Evolutionary conservation across 2,113 vertebrate species (phyloP), one percentile per base, ranked within the genome.

Genomic region (Oncorhynchus tshawytscha): DNA sequence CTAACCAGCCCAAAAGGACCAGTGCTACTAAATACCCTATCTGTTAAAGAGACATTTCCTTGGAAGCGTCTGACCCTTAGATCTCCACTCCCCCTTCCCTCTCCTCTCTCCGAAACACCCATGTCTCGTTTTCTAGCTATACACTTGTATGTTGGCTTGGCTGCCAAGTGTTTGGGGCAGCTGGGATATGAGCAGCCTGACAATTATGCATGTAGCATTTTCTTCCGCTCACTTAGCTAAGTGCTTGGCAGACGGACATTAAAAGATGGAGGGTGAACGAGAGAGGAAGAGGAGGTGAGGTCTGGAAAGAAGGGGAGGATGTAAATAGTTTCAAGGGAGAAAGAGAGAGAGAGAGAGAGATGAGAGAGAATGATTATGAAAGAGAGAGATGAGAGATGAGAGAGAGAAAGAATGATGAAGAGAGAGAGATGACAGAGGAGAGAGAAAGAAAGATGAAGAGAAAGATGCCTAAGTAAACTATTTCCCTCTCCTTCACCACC

Each of bases 161-260:
- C 76, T 31, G 67, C 83, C 73, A 59, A 39, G 74, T 11, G 25
- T 78, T 78, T 65, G 72, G 51, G 59, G 72, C 6, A 7, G 25
- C 18, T 4, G 76, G 25, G 45, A 45, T 57, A 73, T 71, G 2
- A 71, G 73, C 76, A 62, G 85, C 84, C 82, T 88, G 84, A 86
- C 90, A 90, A 92, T 92, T 91, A 91, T 85, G 84, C 72, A 84
- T 85, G 84, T 86, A 89, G 84, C 82, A 74, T 82, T 91, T 90
- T 87, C 83, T 88, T 86, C 81, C 77, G 81, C 87, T 88, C 86
- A 89, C 91, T 92, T 91, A 91, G 85, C 84, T 91, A 93, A 93
- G 93, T 90, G 92, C 88, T 86, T 91, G 89, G 85, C 87, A 90
- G 85, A 86, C 74, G 73, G 76, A 82, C 88, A 89, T 88, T 90